Evolutionary conservation across 2,888 invertebrate genomes (phyloP), one percentile per base, ranked within the genome.

Genomic region (Xanthia icteritia): DNA sequence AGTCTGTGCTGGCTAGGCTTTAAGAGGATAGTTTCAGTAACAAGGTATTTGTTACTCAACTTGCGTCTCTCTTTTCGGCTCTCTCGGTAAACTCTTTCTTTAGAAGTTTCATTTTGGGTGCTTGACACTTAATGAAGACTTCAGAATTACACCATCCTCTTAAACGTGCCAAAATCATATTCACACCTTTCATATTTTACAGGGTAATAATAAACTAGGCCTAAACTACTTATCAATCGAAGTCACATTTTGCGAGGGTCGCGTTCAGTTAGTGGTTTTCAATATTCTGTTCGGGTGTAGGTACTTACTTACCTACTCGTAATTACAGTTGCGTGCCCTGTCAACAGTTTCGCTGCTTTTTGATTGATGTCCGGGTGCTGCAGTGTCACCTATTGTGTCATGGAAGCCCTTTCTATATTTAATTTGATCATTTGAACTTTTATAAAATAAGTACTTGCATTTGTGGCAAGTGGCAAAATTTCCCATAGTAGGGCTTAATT

Each of bases 381-480:
- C 39, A 63, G 65, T 73, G 74, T 70, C 76, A 63, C 27, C 45
- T 45, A 66, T 87, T 84, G 73, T 64, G 81, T 61, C 84, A 84
- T 70, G 36, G 75, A 76, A 83, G 86, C 80, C 69, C 76, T 76
- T 86, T 88, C 78, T 79, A 75, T 5, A 1, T 27, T 67, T 66
- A 69, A 88, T 86, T 88, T n/a, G n/a, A n/a, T 88, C 71, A 42
- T 86, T 86, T 88, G 87, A 86, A 86, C 86, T 86, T 84, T 88
- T 61, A 64, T 51, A 48, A 73, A 72, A 73, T 51, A 51, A 17
- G 48, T 42, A 61, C 83, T 82, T 63, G 56, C 51, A 36, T 36
- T 42, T 42, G 27, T 31, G 61, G 42, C n/a, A 83, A 45, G 61
- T 83, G 42, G 13, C 67, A 48, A 74, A n/a, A 75, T 51, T 65